Percentiles rank a stretch among this genome's conserved stretches.
Evolutionary conservation across 1,140 invertebrate species (phyloP).

Genomic region (Anastrepha obliqua): DNA sequence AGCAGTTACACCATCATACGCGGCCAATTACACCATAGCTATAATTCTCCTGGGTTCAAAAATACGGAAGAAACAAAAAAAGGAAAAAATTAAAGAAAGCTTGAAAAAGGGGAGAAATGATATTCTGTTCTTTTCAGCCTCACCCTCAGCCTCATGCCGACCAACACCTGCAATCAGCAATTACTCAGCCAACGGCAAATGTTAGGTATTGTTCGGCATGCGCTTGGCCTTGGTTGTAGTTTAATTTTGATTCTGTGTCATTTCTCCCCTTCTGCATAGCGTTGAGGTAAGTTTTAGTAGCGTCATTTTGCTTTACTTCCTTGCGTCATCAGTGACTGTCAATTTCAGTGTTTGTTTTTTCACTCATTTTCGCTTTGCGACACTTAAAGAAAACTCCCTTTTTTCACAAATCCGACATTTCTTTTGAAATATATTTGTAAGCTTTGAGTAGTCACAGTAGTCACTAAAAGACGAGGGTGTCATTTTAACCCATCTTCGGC

Average conservation of each 20-base stretch:
- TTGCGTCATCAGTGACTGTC: neutral
- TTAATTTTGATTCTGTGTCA: slow-evolving; percentile 23
- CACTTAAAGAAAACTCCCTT: slow-evolving; percentile 7
- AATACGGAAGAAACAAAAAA: neutral
- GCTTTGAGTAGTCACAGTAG: neutral
- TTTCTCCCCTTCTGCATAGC: neutral
- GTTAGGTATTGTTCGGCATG: neutral
- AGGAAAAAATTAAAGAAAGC: neutral
- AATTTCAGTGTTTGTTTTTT: neutral
- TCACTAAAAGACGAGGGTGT: neutral
- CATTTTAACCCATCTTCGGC: too few species aligned
- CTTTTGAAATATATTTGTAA: neutral
- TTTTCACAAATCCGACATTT: neutral
- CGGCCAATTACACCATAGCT: neutral
- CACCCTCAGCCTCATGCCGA: neutral
- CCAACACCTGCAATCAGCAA: neutral
- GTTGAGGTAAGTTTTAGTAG: neutral
- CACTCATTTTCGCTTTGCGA: neutral
- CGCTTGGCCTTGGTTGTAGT: neutral
- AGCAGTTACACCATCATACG: neutral
- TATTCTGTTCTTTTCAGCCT: neutral
- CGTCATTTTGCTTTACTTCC: too few species aligned
- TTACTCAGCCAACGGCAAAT: neutral
- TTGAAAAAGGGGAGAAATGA: neutral
- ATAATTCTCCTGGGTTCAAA: neutral